Percentiles rank a stretch among this genome's conserved stretches.
phyloP scores from a whole-genome alignment of 2,113 vertebrate species.

The Cariama cristata region DNA sequence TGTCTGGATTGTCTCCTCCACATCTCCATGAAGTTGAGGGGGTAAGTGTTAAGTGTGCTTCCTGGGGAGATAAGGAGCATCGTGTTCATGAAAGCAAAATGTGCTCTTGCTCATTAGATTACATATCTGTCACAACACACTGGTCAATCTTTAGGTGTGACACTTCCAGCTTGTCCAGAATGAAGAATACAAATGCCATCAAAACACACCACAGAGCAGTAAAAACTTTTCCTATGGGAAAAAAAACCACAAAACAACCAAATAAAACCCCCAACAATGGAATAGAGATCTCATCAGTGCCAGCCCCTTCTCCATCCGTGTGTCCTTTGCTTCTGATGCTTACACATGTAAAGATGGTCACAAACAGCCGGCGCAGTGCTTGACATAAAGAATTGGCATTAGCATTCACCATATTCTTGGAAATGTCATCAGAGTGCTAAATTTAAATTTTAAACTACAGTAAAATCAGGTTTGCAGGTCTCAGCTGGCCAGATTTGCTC shows the following conservation, averaged over 20 bases:
- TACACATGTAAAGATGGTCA: background rate
- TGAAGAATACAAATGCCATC: background rate
- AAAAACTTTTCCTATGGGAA: background rate
- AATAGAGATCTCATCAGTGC: background rate
- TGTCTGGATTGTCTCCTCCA: background rate
- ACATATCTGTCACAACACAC: background rate
- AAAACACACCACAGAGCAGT: background rate
- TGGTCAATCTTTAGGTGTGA: background rate
- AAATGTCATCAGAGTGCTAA: accelerated
- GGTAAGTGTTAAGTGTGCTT: accelerated
- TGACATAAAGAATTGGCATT: background rate
- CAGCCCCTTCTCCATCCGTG: accelerated
- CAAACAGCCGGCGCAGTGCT: accelerated
- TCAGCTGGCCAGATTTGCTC: background rate
- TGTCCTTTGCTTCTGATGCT: background rate
- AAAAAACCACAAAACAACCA: accelerated
- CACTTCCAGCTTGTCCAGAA: background rate
- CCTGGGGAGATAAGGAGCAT: background rate
- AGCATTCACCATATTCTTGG: background rate
- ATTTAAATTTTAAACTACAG: background rate
- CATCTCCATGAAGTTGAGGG: background rate
- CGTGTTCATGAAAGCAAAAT: background rate
- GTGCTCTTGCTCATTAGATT: background rate
- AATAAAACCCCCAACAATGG: background rate
- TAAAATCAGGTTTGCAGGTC: background rate